Evolutionary conservation across 2,888 invertebrate genomes (phyloP), one percentile per base, ranked within the genome.

Genomic region (Himalopsyche kuldschensis): DNA sequence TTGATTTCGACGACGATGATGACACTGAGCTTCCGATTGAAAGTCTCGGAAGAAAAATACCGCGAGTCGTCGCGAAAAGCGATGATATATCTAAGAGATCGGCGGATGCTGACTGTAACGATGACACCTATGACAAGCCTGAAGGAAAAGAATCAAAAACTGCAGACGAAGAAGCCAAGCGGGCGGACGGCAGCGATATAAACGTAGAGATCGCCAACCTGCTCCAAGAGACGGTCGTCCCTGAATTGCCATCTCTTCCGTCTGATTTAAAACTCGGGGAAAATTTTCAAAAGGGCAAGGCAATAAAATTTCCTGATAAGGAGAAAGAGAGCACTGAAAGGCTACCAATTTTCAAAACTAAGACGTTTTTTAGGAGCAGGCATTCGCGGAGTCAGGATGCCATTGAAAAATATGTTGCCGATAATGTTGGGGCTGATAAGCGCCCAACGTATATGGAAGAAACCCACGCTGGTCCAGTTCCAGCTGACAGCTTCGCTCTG

Each of bases 1-100:
- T 96, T 88, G 96, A 96, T 89, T 96, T 96, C 88, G 94, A 95
- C 87, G 94, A 94, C 79, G 95, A 96, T 85, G 95, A 95, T 86
- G 94, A 95, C 15, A 69, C 69, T 69, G 69, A 69, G 4, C 69
- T 93, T 91, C 91, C 92, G 15, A 90, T 92, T 82, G 92, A 93
- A 87, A 90, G 90, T 30, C 92, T 91, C 86, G 90, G 89, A 41
- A 91, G 94, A 86, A 95, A 95, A 90, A 94, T 95, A 86, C 94
- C 95, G 0, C 90, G 95, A 80, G 92, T 94, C 6, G 91, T 92
- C 84, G 89, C 88, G 4, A 88, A 87, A 30, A 87, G 88, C 17
- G 89, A 89, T 81, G 86, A 87, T 78, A 77, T 75, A 41, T 41
- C 79, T 82, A 85, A 85, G 55, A 83, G 79, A 31, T 78, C 75